Evolutionary conservation across 2,888 invertebrate genomes (phyloP).

Genomic region (Gastrophysa polygoni): DNA sequence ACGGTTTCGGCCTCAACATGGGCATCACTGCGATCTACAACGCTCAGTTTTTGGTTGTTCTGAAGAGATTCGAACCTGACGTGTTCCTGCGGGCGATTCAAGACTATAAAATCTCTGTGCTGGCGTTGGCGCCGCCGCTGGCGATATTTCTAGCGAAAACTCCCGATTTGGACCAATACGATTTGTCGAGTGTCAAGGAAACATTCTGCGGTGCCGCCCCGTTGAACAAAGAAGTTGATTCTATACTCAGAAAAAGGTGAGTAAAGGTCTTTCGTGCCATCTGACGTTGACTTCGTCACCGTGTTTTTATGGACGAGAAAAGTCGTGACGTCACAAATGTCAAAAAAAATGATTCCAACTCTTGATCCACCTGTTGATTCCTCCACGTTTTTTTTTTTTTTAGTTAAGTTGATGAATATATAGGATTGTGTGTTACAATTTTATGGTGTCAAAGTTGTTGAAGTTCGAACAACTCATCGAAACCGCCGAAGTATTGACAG

Average conservation of each 20-base stretch:
- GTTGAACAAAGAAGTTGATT: slow-evolving; percentile 70
- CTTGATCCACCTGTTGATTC: too few relatives aligned
- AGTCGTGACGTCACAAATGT: too few relatives aligned
- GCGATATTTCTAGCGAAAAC: slow-evolving; percentile 82
- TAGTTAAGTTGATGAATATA: too few relatives aligned
- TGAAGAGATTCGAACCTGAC: slow-evolving; percentile 51
- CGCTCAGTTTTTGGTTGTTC: slow-evolving; percentile 33
- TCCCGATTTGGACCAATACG: slow-evolving; percentile 74
- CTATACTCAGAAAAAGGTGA: slow-evolving; percentile 59
- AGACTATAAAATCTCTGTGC: slow-evolving; percentile 68
- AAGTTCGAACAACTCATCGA: too few relatives aligned
- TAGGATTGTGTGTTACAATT: too few relatives aligned
- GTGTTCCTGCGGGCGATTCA: slow-evolving; percentile 74
- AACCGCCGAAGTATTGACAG: too few relatives aligned
- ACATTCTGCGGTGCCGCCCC: slow-evolving; percentile 82
- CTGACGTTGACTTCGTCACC: too few relatives aligned
- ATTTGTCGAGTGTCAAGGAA: slow-evolving; percentile 70
- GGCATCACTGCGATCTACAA: slow-evolving; percentile 32
- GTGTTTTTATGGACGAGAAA: too few relatives aligned
- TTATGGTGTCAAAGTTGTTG: too few relatives aligned
- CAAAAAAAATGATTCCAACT: too few relatives aligned
- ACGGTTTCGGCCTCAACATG: slow-evolving; percentile 42
- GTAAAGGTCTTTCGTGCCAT: too few relatives aligned
- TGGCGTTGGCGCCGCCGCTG: slow-evolving; percentile 79
- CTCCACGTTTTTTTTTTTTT: too few relatives aligned